Percentiles rank a stretch among this genome's conserved stretches.
Conservation (phyloP, 23 tunicate genomes). For the Halocynthia aurantium region DNA sequence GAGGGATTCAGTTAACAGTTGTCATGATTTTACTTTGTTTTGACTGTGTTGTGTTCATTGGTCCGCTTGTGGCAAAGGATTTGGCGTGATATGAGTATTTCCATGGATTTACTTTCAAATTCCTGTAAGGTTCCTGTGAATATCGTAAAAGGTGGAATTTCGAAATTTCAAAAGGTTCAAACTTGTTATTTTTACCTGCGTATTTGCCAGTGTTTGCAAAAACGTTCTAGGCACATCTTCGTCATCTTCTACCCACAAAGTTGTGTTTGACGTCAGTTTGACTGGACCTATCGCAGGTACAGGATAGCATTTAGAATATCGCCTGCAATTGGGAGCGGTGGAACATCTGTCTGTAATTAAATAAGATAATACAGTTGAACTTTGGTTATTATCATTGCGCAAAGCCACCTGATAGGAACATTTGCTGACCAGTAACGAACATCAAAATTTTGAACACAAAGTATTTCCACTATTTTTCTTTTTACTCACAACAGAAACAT, state of each 20-base stretch:
- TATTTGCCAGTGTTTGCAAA: conserved; percentile 57
- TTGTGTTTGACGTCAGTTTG: conserved; percentile 17
- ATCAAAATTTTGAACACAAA: too few species aligned
- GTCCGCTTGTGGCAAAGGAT: conserved; percentile 14
- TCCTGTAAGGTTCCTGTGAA: conserved; percentile 10
- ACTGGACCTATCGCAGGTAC: conserved; percentile 10
- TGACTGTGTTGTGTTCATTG: not conserved
- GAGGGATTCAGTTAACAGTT: not conserved
- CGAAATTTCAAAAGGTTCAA: not conserved
- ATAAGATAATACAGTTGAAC: not conserved
- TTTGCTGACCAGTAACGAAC: too few species aligned
- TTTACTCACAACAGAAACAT: too few species aligned
- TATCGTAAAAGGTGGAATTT: too few species aligned
- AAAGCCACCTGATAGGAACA: too few species aligned
- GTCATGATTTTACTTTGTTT: conserved; percentile 8
- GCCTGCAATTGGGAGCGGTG: conserved; percentile 9
- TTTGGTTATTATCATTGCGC: not conserved
- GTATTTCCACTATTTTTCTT: too few species aligned
- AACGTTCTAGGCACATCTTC: conserved; percentile 36
- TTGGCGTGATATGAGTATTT: conserved; percentile 62
- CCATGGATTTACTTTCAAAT: conserved; percentile 48
- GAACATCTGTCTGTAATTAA: not conserved
- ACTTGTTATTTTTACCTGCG: conserved; percentile 36
- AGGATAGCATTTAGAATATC: conserved; percentile 40
- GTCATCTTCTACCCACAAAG: conserved; percentile 36